Conservation (phyloP, 1,140 invertebrate genomes). For the Tetramorium simillimum region DNA sequence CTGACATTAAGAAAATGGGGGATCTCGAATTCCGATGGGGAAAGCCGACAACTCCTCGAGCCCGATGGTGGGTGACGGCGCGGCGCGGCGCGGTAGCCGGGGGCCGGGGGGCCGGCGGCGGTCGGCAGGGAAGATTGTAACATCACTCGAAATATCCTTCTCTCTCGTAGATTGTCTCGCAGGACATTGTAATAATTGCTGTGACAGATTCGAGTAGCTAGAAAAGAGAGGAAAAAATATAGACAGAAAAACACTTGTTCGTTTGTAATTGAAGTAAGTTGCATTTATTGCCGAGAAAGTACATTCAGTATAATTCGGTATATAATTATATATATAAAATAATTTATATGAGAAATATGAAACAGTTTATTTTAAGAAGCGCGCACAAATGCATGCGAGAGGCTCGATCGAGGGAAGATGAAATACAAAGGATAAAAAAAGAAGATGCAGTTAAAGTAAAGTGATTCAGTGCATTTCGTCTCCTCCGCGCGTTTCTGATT, state of each 20-base stretch:
- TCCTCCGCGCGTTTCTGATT: neutral
- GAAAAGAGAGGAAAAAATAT: neutral
- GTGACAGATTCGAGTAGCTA: constrained; percentile 33
- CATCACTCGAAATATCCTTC: constrained; percentile 46
- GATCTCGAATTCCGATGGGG: constrained; percentile 65
- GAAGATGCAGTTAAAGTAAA: neutral
- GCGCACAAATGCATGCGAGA: neutral
- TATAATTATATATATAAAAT: neutral
- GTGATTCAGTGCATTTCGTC: neutral
- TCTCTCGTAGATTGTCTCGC: constrained; percentile 34
- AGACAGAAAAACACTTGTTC: neutral
- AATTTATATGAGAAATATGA: neutral
- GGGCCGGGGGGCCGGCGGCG: neutral
- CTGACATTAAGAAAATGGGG: constrained; percentile 75
- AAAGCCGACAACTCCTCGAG: constrained; percentile 53
- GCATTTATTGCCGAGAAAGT: neutral
- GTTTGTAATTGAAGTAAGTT: neutral
- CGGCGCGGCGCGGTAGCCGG: neutral
- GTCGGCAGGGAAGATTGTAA: constrained; percentile 45
- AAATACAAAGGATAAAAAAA: neutral
- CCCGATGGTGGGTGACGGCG: constrained; percentile 63
- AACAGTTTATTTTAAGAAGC: neutral
- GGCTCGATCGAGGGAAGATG: neutral
- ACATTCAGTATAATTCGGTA: neutral
- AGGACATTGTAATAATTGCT: constrained; percentile 33